These are phyloP conservation scores for Patiria miniata DNA, from an alignment of 35 echinoderm and acorn worm genomes.

Conservation along the genomic window DNA sequence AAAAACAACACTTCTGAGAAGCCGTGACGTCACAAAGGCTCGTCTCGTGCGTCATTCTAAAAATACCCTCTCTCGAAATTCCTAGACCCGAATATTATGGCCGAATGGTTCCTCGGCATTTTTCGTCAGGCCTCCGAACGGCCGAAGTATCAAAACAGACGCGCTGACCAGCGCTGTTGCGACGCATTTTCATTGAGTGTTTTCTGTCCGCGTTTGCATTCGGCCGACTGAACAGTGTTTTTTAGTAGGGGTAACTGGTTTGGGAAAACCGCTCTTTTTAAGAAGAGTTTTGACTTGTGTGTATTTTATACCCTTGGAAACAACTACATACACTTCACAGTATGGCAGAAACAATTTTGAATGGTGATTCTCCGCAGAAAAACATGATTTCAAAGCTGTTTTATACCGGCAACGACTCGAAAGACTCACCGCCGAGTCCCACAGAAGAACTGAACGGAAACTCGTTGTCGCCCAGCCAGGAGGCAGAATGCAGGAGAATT, in stretches of 20 bases:
- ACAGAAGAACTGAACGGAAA: constrained; percentile 42
- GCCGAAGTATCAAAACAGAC: neutral
- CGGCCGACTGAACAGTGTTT: neutral
- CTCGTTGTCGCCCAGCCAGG: constrained; percentile 1
- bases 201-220: neutral
- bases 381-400: constrained; percentile 41
- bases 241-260: neutral
- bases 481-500: constrained; percentile 24
- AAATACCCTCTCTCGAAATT: neutral
- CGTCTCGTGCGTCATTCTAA: constrained; percentile 20
- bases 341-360: constrained; percentile 55
- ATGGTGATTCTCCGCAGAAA: constrained; percentile 41
- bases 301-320: neutral
- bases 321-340: neutral
- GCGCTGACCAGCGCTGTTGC: constrained; percentile 14
- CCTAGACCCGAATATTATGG: neutral
- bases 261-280: too few relatives aligned
- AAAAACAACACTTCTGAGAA: neutral
- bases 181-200: neutral
- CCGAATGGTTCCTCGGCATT: neutral
- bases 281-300: neutral
- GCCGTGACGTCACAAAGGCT: neutral
- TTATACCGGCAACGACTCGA: constrained; percentile 36
- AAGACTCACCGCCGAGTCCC: constrained; percentile 47
- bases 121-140: neutral